phyloP scores from a whole-genome alignment of 1,140 invertebrate genomes.

The Monochamus saltuarius region DNA sequence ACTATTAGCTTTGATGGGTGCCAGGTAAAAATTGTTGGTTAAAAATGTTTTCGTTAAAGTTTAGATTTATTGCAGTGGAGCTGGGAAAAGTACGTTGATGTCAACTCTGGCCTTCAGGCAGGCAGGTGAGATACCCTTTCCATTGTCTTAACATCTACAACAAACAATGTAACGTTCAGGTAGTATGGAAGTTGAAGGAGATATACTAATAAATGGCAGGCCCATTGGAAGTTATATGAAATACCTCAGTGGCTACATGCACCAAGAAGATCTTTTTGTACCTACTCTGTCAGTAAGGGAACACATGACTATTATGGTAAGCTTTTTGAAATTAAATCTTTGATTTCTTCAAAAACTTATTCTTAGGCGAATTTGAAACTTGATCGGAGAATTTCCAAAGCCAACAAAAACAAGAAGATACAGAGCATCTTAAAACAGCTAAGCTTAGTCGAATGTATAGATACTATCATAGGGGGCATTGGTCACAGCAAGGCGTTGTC shows the following conservation, averaged over 20 bases:
- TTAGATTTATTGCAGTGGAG: slow-evolving; percentile 66
- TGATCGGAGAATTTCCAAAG: slow-evolving; percentile 62
- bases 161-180: slow-evolving; percentile 24
- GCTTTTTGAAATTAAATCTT: neutral
- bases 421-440: slow-evolving; percentile 70
- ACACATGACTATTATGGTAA: slow-evolving; percentile 87
- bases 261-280: slow-evolving; percentile 91
- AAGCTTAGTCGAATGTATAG: slow-evolving; percentile 67
- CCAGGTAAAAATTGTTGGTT: slow-evolving; percentile 61
- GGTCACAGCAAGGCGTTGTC: slow-evolving; percentile 80
- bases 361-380: slow-evolving; percentile 77
- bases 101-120: slow-evolving; percentile 79
- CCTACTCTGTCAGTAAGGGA: slow-evolving; percentile 84
- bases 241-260: slow-evolving; percentile 86
- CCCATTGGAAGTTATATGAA: slow-evolving; percentile 72
- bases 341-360: neutral
- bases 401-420: slow-evolving; percentile 66
- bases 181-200: slow-evolving; percentile 64
- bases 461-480: slow-evolving; percentile 74
- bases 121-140: slow-evolving; percentile 57
- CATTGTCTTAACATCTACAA: neutral
- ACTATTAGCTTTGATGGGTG: slow-evolving; percentile 86
- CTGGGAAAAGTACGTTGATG: slow-evolving; percentile 95
- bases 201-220: slow-evolving; percentile 72
- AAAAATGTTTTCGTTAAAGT: slow-evolving; percentile 5